Evolutionary conservation across 2,888 invertebrate genomes (phyloP), one percentile per base, ranked within the genome.

Genomic region (Nomada goodeniana): DNA sequence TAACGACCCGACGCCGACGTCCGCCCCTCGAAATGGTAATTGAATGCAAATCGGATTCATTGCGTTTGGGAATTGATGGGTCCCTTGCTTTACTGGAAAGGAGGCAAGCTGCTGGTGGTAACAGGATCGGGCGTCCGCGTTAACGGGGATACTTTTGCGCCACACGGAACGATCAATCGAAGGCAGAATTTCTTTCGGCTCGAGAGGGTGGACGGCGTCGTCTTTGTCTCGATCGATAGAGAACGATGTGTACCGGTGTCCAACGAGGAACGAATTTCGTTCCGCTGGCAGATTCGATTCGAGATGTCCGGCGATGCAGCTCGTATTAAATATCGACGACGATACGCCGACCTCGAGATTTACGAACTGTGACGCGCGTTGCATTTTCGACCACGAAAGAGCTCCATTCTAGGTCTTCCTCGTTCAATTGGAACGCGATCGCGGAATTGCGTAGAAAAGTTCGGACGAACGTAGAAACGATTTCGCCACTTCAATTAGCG

Each of bases 31-130:
- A 42, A 70, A 82, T 82, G 83, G 83, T 65, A 77, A 76, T 77
- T 70, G 76, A 73, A 82, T 82, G 83, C 82, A 83, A 83, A 83
- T 82, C 82, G 77, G 73, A 83, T 83, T 83, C 82, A 67, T 77
- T 67, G 61, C 82, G 59, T 80, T 73, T 65, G 69, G 57, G 57
- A 77, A 82, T 77, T 67, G 82, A 82, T 42, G 83, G 76, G 65
- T 69, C 69, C 59, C 68, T 52, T 42, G 64, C 68, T 76, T 67
- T 29, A 26, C 77, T 65, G 26, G 82, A 73, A 73, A 68, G 67
- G 36, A 69, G n/a, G 29, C 50, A n/a, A 2, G 29, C 65, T 13
- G 52, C n/a, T 55, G 20, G 5, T 47, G 57, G 59, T 68, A 73
- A 77, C 26, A 60, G 57, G 42, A 63, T 68, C 53, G 63, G 47